Evolutionary conservation across 2,113 vertebrate genomes (phyloP).

Genomic region (Rostratula benghalensis): DNA sequence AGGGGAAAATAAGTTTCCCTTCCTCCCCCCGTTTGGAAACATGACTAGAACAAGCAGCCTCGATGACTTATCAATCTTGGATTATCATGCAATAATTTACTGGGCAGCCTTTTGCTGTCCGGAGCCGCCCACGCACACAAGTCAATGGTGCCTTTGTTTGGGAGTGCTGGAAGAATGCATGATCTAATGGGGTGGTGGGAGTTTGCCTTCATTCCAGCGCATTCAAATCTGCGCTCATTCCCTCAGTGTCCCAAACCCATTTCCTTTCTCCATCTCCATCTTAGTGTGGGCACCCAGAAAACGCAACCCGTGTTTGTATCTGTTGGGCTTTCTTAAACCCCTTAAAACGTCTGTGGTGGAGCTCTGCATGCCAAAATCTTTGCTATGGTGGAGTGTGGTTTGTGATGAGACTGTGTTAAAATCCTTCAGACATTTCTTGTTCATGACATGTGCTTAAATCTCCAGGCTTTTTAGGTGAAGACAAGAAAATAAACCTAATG

Average conservation of each 20-base stretch:
- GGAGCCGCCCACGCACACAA: conserved; percentile 73
- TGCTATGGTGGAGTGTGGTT: background rate
- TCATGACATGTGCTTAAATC: background rate
- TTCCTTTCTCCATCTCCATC: conserved; percentile 25
- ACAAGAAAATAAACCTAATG: background rate
- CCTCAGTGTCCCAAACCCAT: conserved; percentile 16
- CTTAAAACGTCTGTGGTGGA: background rate
- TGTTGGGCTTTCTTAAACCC: background rate
- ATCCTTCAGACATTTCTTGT: background rate
- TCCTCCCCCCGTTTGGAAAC: background rate
- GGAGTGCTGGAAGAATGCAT: conserved; percentile 80
- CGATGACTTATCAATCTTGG: conserved; percentile 21
- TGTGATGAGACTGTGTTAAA: background rate
- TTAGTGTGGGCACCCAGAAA: background rate
- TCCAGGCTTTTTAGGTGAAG: background rate
- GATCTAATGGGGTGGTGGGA: conserved; percentile 85
- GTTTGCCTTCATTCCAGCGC: conserved; percentile 69
- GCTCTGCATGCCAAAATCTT: background rate
- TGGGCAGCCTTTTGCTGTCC: conserved; percentile 45
- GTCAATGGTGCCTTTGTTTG: conserved; percentile 88
- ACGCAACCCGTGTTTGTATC: background rate
- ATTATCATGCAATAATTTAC: conserved; percentile 58
- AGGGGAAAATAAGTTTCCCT: background rate
- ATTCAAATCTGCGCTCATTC: conserved; percentile 47
- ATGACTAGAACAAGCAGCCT: conserved; percentile 13